A percentile compares a stretch with the other conserved stretches of the same genome.
Conservation (phyloP, 2,888 invertebrate species). For the Drosophila trichaetosa region DNA sequence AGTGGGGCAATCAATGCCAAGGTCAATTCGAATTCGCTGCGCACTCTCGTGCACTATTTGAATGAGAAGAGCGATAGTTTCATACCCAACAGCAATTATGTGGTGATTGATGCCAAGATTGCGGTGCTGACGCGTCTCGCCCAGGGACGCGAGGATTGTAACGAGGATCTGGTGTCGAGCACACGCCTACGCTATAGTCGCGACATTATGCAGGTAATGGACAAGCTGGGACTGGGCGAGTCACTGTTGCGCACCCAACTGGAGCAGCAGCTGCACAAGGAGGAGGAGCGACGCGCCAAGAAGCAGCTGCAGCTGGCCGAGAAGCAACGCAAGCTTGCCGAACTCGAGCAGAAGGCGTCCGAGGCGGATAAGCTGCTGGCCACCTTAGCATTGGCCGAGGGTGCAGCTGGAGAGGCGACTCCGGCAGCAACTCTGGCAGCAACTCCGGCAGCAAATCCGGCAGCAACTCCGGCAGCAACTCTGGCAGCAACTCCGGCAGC, state of each 20-base stretch:
- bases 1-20: conserved; percentile 83
- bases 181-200: conserved; percentile 80
- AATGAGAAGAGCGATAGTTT: conserved; percentile 82
- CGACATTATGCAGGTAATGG: conserved; percentile 82
- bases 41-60: conserved; percentile 80
- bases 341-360: conserved; percentile 66
- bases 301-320: conserved; percentile 61
- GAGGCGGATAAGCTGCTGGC: conserved; percentile 69
- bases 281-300: conserved; percentile 71
- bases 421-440: conserved; percentile 17
- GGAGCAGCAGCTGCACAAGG: conserved; percentile 69
- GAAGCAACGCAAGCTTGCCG: conserved; percentile 62
- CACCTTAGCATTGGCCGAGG: conserved; percentile 42
- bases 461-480: background rate
- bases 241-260: conserved; percentile 82
- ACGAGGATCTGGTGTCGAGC: conserved; percentile 72
- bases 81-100: conserved; percentile 83
- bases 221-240: conserved; percentile 83
- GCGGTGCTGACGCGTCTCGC: conserved; percentile 78
- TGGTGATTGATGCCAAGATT: conserved; percentile 83
- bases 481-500: background rate
- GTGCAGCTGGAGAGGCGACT: conserved; percentile 5
- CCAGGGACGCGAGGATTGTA: conserved; percentile 77
- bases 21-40: conserved; percentile 77
- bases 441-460: conserved; percentile 1